Evolutionary conservation across 2,888 invertebrate genomes (phyloP), one percentile per base, ranked within the genome.

Genomic region (Tetropium fuscum): DNA sequence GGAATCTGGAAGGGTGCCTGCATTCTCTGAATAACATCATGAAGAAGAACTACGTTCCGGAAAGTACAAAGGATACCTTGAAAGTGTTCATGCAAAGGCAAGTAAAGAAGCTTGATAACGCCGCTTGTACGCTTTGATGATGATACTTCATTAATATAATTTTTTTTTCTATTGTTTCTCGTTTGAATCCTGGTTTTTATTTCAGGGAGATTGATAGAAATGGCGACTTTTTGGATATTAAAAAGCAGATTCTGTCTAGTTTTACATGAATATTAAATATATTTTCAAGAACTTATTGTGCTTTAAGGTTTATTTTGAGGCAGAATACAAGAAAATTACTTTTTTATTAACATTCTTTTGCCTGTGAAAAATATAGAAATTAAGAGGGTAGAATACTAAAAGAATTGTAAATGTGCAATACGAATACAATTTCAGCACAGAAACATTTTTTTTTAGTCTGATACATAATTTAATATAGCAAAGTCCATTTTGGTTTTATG

Each of bases 1-100:
- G 88, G 87, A 85, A 88, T 53, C 78, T 90, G 2, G 85, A 87
- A 0, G 86, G 87, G 1, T 90, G 90, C 64, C 85, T 87, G 66
- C 74, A 83, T 5, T 84, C 86, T 0, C 76, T 92, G 2, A 84
- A 86, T 72, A 82, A 82, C 63, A 77, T 85, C n/a, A 77, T 83
- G 6, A 80, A 80, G 63, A 83, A 83, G 72, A 80, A 83, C 53
- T 87, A 85, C 72, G 84, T 88, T 66, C 84, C 86, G 7, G 73
- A 78, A 36, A 73, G 80, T 51, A 85, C 85, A 5, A 84, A 80
- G 69, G 81, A 84, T 59, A 82, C 84, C 0, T 69, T 88, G 2
- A 83, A 82, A 71, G 69, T 84, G 6, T 87, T 88, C 69, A 77
- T 87, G 64, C 78, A 81, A 61, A 82, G 78, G 77, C 81, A 83